Conservation (phyloP, 2,888 invertebrate genomes). For the Clitarchus hookeri region DNA sequence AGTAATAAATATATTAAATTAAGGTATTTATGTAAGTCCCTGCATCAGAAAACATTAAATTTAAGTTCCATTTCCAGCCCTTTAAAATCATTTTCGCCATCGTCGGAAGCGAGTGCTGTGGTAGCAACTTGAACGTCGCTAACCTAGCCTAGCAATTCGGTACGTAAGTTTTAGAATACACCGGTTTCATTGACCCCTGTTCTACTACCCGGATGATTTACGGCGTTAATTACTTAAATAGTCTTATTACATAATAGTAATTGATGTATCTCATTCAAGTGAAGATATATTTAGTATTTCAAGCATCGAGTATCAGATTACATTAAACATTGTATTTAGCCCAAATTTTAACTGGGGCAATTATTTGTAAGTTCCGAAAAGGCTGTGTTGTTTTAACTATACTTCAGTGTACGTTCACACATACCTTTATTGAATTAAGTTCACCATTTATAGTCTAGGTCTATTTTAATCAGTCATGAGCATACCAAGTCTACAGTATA, state of each 20-base stretch:
- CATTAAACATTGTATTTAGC: not conserved
- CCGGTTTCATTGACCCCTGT: conserved; percentile 7
- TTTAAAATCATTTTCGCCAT: not conserved
- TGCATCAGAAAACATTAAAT: not conserved
- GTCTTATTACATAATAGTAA: not conserved
- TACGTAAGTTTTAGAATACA: not conserved
- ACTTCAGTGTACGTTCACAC: not conserved
- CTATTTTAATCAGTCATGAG: not conserved
- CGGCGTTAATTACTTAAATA: not conserved
- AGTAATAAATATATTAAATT: conserved; percentile 34
- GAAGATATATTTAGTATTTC: not conserved
- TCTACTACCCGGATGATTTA: not conserved
- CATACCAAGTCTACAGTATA: not conserved
- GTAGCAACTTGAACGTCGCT: conserved; percentile 8
- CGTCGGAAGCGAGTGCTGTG: not conserved
- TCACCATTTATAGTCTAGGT: not conserved
- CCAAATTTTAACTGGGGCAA: not conserved
- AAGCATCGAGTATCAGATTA: not conserved
- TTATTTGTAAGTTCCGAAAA: not conserved
- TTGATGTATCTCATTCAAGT: not conserved
- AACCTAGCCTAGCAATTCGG: not conserved
- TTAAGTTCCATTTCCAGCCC: not conserved
- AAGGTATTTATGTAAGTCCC: not conserved
- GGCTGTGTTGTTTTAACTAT: not conserved
- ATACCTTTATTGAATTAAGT: not conserved